phyloP scores from a whole-genome alignment of 2,113 vertebrate species.

The Pelecanus crispus region DNA sequence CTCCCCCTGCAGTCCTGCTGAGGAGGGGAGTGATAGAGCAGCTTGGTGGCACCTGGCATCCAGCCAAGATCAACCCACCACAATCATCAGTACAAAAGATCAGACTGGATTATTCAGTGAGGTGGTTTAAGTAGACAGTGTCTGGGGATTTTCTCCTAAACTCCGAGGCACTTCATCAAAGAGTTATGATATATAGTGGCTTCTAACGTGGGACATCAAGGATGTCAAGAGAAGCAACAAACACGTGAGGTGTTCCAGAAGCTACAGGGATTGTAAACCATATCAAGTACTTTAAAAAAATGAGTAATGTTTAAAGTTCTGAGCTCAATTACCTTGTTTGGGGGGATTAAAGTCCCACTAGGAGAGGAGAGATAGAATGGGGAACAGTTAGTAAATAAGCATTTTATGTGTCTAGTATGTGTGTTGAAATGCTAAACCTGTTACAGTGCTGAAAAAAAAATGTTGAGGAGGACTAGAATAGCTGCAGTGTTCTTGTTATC shows the following conservation, averaged over 20 bases:
- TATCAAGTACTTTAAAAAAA: not conserved
- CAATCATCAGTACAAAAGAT: not conserved
- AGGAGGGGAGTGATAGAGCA: too few relatives aligned
- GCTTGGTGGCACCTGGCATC: too few relatives aligned
- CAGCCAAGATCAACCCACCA: too few relatives aligned
- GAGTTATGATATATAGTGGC: not conserved
- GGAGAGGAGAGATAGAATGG: not conserved
- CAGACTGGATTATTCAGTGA: not conserved
- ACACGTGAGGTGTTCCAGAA: accelerated
- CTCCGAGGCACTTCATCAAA: not conserved
- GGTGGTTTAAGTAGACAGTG: not conserved
- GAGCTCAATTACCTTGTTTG: not conserved
- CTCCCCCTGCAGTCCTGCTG: too few relatives aligned
- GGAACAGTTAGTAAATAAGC: not conserved
- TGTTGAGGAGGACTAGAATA: not conserved
- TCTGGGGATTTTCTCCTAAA: not conserved
- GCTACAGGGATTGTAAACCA: not conserved
- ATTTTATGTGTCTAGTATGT: not conserved
- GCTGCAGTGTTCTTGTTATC: not conserved
- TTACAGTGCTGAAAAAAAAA: not conserved
- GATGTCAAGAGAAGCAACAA: not conserved
- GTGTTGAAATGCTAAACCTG: not conserved
- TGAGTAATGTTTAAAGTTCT: not conserved
- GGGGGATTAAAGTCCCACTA: not conserved
- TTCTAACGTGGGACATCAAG: not conserved